Evolutionary conservation across 2,113 vertebrate species (phyloP).

Genomic region (Pelobates fuscus): DNA sequence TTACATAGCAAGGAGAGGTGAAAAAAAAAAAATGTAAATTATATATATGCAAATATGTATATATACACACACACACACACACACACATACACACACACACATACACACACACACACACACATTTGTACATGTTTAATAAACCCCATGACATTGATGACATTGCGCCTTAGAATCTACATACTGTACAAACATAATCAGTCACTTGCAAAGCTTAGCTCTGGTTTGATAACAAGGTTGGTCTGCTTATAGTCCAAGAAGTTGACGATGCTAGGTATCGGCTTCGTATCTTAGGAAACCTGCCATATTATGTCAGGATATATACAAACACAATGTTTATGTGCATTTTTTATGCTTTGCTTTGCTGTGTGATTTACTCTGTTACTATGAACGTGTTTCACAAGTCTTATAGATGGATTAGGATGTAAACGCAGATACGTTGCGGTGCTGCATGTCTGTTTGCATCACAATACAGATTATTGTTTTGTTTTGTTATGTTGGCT

Average conservation of each 20-base stretch:
- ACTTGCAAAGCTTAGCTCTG: background rate
- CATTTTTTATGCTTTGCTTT: too few relatives aligned
- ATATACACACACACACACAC: constrained; percentile 10
- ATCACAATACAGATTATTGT: too few relatives aligned
- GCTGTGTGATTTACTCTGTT: too few relatives aligned
- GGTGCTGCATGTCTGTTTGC: too few relatives aligned
- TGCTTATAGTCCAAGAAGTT: background rate
- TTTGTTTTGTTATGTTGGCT: too few relatives aligned
- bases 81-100: background rate
- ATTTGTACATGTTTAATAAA: too few relatives aligned
- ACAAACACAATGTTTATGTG: background rate
- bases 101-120: too few relatives aligned
- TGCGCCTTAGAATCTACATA: background rate
- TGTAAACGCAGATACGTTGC: too few relatives aligned
- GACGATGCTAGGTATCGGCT: background rate
- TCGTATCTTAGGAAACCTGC: background rate
- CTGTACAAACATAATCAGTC: background rate
- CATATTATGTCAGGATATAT: background rate
- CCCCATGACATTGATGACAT: constrained; percentile 1
- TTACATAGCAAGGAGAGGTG: constrained; percentile 41
- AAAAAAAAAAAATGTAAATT: constrained; percentile 49
- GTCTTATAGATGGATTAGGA: too few relatives aligned
- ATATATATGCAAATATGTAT: constrained; percentile 47
- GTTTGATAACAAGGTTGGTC: background rate
- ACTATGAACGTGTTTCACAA: too few relatives aligned